phyloP scores from a whole-genome alignment of 2,888 invertebrate species.

The Ornithoptera alexandrae region DNA sequence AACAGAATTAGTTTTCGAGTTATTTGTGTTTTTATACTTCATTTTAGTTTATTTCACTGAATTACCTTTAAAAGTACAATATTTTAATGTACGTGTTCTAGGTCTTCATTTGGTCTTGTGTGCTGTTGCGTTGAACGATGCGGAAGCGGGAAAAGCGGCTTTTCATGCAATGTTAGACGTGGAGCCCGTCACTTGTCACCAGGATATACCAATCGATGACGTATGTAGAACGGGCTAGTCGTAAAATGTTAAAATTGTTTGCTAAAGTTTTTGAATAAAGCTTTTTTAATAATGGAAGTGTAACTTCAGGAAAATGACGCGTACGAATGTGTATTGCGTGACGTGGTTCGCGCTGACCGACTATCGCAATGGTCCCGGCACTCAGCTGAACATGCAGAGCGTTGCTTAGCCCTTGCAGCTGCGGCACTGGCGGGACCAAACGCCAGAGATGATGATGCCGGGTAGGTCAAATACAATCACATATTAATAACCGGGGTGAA shows the following conservation, averaged over 20 bases:
- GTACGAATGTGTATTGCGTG: slow-evolving; percentile 67
- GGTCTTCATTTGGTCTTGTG: slow-evolving; percentile 95
- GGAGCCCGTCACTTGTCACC: slow-evolving; percentile 78
- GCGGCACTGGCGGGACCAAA: slow-evolving; percentile 60
- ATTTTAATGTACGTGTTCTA: slow-evolving; percentile 37
- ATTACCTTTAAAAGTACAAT: no score
- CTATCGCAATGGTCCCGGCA: slow-evolving; percentile 70
- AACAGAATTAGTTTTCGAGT: no score
- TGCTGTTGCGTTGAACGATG: slow-evolving; percentile 93
- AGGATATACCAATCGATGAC: slow-evolving; percentile 69
- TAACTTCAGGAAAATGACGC: slow-evolving; percentile 65
- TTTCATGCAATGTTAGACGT: slow-evolving; percentile 95
- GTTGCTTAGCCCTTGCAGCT: slow-evolving; percentile 71
- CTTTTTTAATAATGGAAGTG: not conserved
- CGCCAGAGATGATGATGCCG: slow-evolving; percentile 54
- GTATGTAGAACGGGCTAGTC: slow-evolving; percentile 42
- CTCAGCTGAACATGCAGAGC: slow-evolving; percentile 67
- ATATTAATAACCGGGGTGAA: no score
- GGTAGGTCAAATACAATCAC: slow-evolving; percentile 39
- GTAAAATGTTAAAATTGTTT: no score
- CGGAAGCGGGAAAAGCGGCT: slow-evolving; percentile 95
- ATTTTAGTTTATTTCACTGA: no score
- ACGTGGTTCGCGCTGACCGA: slow-evolving; percentile 71
- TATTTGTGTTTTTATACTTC: no score
- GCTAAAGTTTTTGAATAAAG: not conserved